Percentiles rank a stretch among this genome's conserved stretches.
Conservation (phyloP, 2,797 vertebrate species). For the Xiphophorus birchmanni region DNA sequence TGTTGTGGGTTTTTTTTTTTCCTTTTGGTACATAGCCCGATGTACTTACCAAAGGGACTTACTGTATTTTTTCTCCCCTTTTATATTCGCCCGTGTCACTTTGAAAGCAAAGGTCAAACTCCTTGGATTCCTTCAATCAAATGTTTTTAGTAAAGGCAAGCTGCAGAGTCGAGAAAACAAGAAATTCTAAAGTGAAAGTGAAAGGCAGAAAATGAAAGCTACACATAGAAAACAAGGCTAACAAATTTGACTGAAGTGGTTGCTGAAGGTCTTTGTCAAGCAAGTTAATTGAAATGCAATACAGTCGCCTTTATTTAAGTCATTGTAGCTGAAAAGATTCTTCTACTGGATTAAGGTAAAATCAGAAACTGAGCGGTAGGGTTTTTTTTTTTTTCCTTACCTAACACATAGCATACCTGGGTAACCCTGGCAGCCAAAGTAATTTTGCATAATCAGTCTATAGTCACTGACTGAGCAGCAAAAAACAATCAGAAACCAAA, state of each 20-base stretch:
- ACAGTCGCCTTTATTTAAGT: conserved; percentile 24
- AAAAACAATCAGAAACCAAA: conserved; percentile 13
- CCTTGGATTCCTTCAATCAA: conserved; percentile 7
- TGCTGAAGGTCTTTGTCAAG: conserved; percentile 18
- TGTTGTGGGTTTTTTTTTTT: neutral
- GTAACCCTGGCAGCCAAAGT: conserved; percentile 23
- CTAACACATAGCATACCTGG: conserved; percentile 1
- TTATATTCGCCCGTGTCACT: neutral
- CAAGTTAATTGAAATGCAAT: conserved; percentile 26
- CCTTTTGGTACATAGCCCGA: neutral
- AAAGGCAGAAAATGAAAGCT: conserved; percentile 48
- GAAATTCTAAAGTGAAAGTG: conserved; percentile 48
- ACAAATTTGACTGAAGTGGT: conserved; percentile 36
- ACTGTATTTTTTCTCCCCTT: neutral
- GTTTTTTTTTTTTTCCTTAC: conserved; percentile 4
- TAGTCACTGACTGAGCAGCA: conserved; percentile 5
- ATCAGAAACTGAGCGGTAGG: neutral
- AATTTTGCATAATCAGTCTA: conserved; percentile 7
- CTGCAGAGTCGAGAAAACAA: conserved; percentile 26
- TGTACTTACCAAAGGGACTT: neutral
- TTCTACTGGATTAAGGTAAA: conserved; percentile 7
- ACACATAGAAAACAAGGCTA: conserved; percentile 26
- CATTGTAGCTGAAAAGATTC: conserved; percentile 10
- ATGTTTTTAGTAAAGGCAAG: conserved; percentile 4
- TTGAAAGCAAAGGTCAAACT: conserved; percentile 18